Conservation (phyloP, 1,140 invertebrate genomes). For the Drosophila sturtevanti region DNA sequence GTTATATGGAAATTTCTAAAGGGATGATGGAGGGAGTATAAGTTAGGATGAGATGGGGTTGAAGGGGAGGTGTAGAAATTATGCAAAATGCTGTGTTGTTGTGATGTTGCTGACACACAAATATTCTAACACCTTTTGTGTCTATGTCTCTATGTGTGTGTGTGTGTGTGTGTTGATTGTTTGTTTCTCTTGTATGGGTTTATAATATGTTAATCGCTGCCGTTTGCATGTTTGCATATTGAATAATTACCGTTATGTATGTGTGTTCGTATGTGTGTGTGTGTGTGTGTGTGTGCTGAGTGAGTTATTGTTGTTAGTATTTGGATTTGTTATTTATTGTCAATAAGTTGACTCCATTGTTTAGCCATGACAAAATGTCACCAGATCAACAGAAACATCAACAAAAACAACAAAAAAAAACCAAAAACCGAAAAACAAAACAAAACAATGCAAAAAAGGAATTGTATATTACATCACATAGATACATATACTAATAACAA, state of each 20-base stretch:
- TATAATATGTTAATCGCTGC: slow-evolving; percentile 80
- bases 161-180: slow-evolving; percentile 32
- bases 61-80: slow-evolving; percentile 44
- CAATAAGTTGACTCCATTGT: slow-evolving; percentile 40
- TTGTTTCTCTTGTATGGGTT: slow-evolving; percentile 60
- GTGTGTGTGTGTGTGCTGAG: slow-evolving; percentile 15
- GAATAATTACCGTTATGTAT: slow-evolving; percentile 75
- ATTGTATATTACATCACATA: slow-evolving; percentile 4
- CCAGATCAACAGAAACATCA: slow-evolving; percentile 24
- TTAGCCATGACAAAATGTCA: slow-evolving; percentile 46
- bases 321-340: slow-evolving; percentile 39
- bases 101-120: slow-evolving; percentile 16
- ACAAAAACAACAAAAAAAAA: background rate
- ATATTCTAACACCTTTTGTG: slow-evolving; percentile 49
- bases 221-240: slow-evolving; percentile 77
- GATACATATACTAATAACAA: slow-evolving; percentile 4
- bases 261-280: slow-evolving; percentile 5
- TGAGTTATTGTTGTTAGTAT: slow-evolving; percentile 28
- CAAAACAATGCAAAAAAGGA: background rate
- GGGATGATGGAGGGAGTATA: background rate
- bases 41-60: background rate
- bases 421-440: no score
- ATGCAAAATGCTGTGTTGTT: slow-evolving; percentile 60
- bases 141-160: slow-evolving; percentile 20
- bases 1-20: slow-evolving; percentile 60